A percentile compares a stretch with the other conserved stretches of the same genome.
Conservation (phyloP, 2,888 invertebrate species). For the Dione vanillae region DNA sequence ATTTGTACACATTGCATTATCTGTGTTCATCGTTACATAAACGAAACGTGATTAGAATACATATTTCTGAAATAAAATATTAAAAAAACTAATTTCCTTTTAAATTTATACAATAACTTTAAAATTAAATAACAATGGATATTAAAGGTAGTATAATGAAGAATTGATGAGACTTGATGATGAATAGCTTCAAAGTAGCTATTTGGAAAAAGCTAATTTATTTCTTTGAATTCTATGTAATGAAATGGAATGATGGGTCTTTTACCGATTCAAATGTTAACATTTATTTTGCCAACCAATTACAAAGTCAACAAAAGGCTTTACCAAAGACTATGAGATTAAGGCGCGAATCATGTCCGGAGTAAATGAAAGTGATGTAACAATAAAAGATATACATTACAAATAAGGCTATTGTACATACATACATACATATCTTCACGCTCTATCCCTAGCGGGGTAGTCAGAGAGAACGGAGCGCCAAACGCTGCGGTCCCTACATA, state of each 20-base stretch:
- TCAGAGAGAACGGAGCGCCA: too few relatives aligned
- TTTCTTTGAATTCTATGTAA: conserved; percentile 6
- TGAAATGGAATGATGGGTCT: background rate
- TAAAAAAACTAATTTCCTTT: conserved; percentile 5
- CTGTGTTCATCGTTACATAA: background rate
- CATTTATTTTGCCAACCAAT: conserved; percentile 7
- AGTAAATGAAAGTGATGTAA: background rate
- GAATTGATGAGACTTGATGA: conserved; percentile 8
- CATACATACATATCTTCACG: too few relatives aligned
- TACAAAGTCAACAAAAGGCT: background rate
- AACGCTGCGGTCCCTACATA: too few relatives aligned
- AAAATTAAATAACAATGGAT: background rate
- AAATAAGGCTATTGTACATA: background rate
- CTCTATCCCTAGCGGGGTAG: too few relatives aligned
- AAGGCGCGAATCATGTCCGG: conserved; percentile 1
- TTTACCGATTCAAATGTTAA: background rate
- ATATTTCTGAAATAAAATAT: conserved; percentile 4
- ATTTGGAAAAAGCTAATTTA: conserved; percentile 1
- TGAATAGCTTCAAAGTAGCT: conserved; percentile 7
- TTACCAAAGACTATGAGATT: conserved; percentile 8
- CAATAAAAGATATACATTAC: background rate
- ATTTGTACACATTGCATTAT: background rate
- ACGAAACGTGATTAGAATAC: background rate
- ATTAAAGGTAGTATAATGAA: background rate
- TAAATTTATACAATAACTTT: background rate